These are phyloP conservation scores for Cardinalis cardinalis DNA, from an alignment of 2,113 vertebrate genomes.

Conservation along the genomic window DNA sequence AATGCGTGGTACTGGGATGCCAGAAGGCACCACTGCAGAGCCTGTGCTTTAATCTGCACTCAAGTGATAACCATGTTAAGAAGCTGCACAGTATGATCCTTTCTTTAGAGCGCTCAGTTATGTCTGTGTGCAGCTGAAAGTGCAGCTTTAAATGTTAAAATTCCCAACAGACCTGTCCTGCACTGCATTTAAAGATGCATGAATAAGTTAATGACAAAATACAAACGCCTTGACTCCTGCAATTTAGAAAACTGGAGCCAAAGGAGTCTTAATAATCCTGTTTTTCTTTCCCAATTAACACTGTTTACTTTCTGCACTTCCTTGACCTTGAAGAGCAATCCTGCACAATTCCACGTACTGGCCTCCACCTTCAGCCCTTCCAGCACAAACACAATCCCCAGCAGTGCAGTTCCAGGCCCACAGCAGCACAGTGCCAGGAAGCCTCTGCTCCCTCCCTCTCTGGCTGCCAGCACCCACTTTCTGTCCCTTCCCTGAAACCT, in stretches of 20 bases:
- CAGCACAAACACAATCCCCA: neutral
- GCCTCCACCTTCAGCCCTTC: neutral
- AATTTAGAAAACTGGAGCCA: slow-evolving; percentile 17
- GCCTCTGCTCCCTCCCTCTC: neutral
- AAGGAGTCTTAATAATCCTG: slow-evolving; percentile 22
- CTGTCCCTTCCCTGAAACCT: neutral
- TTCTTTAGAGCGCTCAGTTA: neutral
- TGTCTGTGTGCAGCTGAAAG: neutral
- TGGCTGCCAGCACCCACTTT: neutral
- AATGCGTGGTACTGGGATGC: accelerated
- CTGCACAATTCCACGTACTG: neutral
- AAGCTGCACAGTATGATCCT: neutral
- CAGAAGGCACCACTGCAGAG: neutral
- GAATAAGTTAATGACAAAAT: slow-evolving; percentile 40
- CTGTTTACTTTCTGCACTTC: neutral
- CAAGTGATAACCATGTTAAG: neutral
- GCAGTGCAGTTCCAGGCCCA: accelerated
- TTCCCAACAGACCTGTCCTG: neutral
- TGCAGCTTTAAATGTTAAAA: neutral
- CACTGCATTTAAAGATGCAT: neutral
- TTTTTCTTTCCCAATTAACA: slow-evolving; percentile 31
- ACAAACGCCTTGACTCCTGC: neutral
- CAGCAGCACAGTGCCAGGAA: neutral
- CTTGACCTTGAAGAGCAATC: slow-evolving; percentile 9
- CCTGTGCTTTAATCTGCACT: neutral